These are phyloP conservation scores for Conopomorpha cramerella DNA, from an alignment of 1,140 invertebrate genomes.

Conservation along the genomic window DNA sequence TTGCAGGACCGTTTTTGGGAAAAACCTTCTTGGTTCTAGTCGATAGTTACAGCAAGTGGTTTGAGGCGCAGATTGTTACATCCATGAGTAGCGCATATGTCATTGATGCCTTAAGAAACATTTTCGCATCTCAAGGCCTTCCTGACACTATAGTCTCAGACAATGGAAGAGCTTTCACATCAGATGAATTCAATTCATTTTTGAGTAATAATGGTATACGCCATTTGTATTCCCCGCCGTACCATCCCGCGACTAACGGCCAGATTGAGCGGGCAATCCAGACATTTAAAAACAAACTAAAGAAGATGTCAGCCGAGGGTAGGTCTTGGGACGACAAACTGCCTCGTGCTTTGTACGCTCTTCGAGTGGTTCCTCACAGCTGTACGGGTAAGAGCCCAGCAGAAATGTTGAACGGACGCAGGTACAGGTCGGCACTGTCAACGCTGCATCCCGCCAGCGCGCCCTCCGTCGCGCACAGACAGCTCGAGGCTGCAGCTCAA, in stretches of 20 bases:
- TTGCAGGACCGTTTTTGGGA: slow-evolving; percentile 33
- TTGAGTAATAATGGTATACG: slow-evolving; percentile 10
- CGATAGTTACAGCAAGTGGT: slow-evolving; percentile 45
- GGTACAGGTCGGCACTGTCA: no score
- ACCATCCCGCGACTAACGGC: slow-evolving; percentile 23
- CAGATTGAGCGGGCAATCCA: slow-evolving; percentile 20
- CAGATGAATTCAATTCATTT: slow-evolving; percentile 19
- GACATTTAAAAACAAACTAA: slow-evolving; percentile 13
- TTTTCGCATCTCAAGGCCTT: slow-evolving; percentile 16
- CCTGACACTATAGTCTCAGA: slow-evolving; percentile 18
- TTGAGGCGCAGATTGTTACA: slow-evolving; percentile 22
- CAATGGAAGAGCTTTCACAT: slow-evolving; percentile 19
- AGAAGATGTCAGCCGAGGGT: slow-evolving; percentile 2
- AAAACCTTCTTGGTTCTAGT: slow-evolving; percentile 38
- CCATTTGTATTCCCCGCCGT: slow-evolving; percentile 17
- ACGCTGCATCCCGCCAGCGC: no score
- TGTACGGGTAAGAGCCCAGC: no score
- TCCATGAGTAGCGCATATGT: slow-evolving; percentile 9
- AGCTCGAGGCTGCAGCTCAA: no score
- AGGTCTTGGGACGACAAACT: slow-evolving; percentile 3
- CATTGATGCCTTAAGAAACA: slow-evolving; percentile 15
- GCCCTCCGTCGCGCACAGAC: no score
- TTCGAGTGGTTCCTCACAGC: no score
- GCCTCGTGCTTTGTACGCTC: no score
- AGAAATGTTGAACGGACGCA: no score